Conservation (phyloP, 2,888 invertebrate species). For the Hyalella azteca region DNA sequence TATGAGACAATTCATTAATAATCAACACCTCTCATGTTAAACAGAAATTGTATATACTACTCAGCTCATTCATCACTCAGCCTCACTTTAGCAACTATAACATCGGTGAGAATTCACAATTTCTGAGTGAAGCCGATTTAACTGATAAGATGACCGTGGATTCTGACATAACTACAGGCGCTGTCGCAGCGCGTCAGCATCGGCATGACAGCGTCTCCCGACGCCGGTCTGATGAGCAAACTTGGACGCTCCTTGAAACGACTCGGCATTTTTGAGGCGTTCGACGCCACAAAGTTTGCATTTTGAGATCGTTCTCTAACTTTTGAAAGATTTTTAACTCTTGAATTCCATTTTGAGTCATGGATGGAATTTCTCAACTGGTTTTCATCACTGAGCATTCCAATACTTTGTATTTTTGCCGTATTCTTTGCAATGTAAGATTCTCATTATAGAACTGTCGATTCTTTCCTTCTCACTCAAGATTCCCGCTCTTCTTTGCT, state of each 20-base stretch:
- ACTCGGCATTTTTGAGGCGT: conserved; percentile 16
- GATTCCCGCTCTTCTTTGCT: no score
- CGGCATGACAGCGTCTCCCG: not conserved
- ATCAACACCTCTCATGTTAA: no score
- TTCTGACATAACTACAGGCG: not conserved
- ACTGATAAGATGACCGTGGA: no score
- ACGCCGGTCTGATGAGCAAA: conserved; percentile 19
- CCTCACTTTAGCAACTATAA: not conserved
- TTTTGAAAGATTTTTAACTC: no score
- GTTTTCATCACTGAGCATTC: no score
- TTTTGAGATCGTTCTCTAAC: conserved; percentile 21
- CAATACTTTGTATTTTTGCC: no score
- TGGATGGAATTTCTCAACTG: no score
- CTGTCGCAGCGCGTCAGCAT: not conserved
- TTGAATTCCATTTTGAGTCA: no score
- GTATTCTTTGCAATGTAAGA: no score
- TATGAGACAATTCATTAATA: no score
- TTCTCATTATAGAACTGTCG: no score
- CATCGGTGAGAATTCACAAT: not conserved
- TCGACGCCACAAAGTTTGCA: conserved; percentile 12
- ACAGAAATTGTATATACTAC: not conserved
- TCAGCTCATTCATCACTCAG: not conserved
- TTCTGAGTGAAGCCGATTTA: not conserved
- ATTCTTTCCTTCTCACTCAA: no score
- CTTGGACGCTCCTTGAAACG: conserved; percentile 11